phyloP scores from a whole-genome alignment of 2,113 vertebrate genomes.

The Astatoreochromis straeleni region DNA sequence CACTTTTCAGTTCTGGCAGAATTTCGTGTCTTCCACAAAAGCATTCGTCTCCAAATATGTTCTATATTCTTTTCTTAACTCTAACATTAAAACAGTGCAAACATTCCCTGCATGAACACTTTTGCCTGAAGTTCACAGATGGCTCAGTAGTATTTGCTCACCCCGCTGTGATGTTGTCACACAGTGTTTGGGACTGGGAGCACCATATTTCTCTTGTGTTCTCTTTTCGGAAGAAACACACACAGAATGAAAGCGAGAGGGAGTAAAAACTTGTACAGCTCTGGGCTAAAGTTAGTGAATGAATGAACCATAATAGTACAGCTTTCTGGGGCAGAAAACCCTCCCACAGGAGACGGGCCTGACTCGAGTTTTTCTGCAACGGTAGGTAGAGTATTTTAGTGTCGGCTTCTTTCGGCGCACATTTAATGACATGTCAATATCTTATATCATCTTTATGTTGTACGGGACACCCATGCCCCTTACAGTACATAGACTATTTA shows the following conservation, averaged over 20 bases:
- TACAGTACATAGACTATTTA: not conserved
- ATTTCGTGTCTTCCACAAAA: not conserved
- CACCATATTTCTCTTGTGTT: slow-evolving; percentile 15
- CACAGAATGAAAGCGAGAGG: not conserved
- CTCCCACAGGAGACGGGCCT: not conserved
- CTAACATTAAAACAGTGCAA: not conserved
- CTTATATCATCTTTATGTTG: not conserved
- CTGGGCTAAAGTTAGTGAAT: slow-evolving; percentile 36
- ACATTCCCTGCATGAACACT: slow-evolving; percentile 2
- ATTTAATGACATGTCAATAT: not conserved
- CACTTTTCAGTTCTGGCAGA: not conserved
- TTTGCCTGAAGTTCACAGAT: slow-evolving; percentile 34
- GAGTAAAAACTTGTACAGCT: slow-evolving; percentile 34
- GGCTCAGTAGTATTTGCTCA: slow-evolving; percentile 38
- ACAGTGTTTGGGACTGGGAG: slow-evolving; percentile 18
- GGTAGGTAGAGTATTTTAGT: not conserved
- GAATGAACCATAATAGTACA: slow-evolving; percentile 37
- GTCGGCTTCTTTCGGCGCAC: not conserved
- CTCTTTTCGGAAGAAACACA: not conserved
- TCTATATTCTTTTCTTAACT: not conserved
- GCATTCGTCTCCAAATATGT: not conserved
- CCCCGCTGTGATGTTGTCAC: slow-evolving; percentile 34
- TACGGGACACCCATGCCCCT: not conserved
- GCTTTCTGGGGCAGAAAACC: slow-evolving; percentile 30
- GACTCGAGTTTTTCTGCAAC: not conserved